Evolutionary conservation across 2,113 vertebrate genomes (phyloP), one percentile per base, ranked within the genome.

Genomic region (Lichenostomus cassidix): DNA sequence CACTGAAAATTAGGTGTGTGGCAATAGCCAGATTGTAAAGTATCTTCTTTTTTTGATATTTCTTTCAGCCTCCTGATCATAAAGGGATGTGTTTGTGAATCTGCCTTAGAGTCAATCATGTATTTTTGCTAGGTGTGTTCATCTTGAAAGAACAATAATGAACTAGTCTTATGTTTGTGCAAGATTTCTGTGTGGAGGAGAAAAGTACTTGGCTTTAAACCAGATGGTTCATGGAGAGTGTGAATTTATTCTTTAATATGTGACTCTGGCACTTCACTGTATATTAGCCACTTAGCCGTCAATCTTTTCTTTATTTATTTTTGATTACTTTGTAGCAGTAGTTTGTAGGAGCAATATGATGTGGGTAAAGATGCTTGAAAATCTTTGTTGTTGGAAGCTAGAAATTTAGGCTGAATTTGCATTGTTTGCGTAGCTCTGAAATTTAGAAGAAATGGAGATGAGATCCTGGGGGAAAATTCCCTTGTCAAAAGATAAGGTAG

Each of bases 121-220:
- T 44, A 27, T 73, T 89, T 95, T 88, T 83, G 20, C 41, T 71
- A 83, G 75, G 41, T 89, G 68, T 96, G 75, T 91, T 92, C 31
- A 22, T 75, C 73, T 83, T 77, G 88, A 53, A 85, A 69, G 58
- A 94, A 73, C 35, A 80, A 25, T 56, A 31, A 76, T 6, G 3
- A 85, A 17, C 37, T 91, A 2, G 65, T 84, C 35, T 50, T 73
- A n/a, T n/a, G 24, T 83, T 90, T 88, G 49, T 93, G 70, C 37
- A 90, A 49, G 69, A 73, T 78, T 92, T 82, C 75, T 94, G 62
- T 58, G 53, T 89, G 74, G 81, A 91, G 87, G 20, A 91, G 74
- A 73, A 76, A 46, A 85, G 65, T 92, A 65, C 12, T 91, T 95
- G 69, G 41, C 77, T 89, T 65, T 84, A 81, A 95, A 79, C 49